Evolutionary conservation across 53 echinoderm and acorn worm species (phyloP).

Genomic region (Henricia sp.): DNA sequence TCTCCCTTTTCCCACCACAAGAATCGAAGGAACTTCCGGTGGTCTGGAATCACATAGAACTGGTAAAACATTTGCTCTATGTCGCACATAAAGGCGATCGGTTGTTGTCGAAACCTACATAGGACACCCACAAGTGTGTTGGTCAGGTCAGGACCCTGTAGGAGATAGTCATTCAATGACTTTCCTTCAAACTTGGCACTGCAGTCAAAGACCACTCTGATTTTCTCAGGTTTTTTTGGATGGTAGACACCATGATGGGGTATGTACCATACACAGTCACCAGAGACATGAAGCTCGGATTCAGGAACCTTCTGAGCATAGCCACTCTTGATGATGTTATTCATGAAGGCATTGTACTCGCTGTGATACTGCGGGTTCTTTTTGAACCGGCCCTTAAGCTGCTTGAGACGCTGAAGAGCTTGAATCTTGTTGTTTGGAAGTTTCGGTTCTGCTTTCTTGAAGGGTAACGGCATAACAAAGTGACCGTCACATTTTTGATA

Average conservation of each 20-base stretch:
- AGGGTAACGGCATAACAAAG: slow-evolving; percentile 40
- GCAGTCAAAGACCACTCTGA: slow-evolving; percentile 50
- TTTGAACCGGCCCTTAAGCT: slow-evolving; percentile 40
- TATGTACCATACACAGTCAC: slow-evolving; percentile 45
- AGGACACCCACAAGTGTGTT: slow-evolving; percentile 54
- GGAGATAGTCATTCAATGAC: slow-evolving; percentile 63
- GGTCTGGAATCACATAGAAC: slow-evolving; percentile 35
- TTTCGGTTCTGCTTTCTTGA: background rate
- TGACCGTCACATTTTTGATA: slow-evolving; percentile 16
- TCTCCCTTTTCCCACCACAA: slow-evolving; percentile 80
- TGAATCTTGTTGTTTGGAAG: slow-evolving; percentile 38
- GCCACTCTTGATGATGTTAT: slow-evolving; percentile 10
- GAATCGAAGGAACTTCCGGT: slow-evolving; percentile 69
- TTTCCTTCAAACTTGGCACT: slow-evolving; percentile 55
- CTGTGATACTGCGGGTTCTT: background rate
- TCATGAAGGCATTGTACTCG: slow-evolving; percentile 14
- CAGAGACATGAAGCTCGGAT: background rate
- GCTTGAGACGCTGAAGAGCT: slow-evolving; percentile 27
- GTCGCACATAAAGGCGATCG: slow-evolving; percentile 59
- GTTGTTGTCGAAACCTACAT: slow-evolving; percentile 54
- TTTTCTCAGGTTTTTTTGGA: slow-evolving; percentile 50
- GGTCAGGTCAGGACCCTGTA: slow-evolving; percentile 73
- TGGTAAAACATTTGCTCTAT: slow-evolving; percentile 61
- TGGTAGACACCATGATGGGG: slow-evolving; percentile 76
- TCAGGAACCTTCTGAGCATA: slow-evolving; percentile 42